Evolutionary conservation across 1,140 invertebrate species (phyloP), one percentile per base, ranked within the genome.

Genomic region (Wiebesia pumilae): DNA sequence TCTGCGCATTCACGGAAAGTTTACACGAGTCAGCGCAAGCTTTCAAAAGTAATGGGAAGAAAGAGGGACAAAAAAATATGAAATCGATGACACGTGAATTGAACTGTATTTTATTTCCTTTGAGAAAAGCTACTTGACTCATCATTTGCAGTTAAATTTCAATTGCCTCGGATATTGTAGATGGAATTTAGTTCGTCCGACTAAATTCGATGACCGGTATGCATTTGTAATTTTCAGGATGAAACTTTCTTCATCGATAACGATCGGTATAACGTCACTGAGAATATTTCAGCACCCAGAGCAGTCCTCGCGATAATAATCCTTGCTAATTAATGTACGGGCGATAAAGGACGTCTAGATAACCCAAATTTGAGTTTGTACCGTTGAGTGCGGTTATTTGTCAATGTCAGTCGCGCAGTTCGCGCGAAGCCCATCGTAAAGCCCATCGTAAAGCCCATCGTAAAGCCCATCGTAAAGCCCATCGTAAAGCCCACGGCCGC

Each of bases 1-100:
- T 75, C 38, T 27, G 58, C 40, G 62, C 71, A 80, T 85, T 80
- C 84, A 71, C 40, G 7, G 47, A 38, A n/a, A 67, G 24, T 38
- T 79, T n/a, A 19, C 58, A 35, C 40, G 51, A 73, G 27, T 3
- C 79, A 40, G 51, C 12, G 35, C 67, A 30, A 4, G 21, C 51
- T 83, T n/a, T 21, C 12, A 35, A n/a, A 77, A 51, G 35, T 80
- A 24, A 30, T 30, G 21, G 47, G 7, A 79, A 79, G 24, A 40
- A 47, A 12, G 83, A 84, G n/a, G 33, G n/a, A n/a, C 10, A 62
- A 75, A 47, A 78, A 58, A 43, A 78, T 47, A 69, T 24, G 65
- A 71, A 40, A 51, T 38, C 10, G 62, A 19, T 62, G 10, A 69
- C 12, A 10, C 30, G 3, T 24, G 16, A 21, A n/a, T 65, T 40